Percentiles rank a stretch among this genome's conserved stretches.
Evolutionary conservation across 2,113 vertebrate species (phyloP).

Genomic region (Oryzias celebensis): DNA sequence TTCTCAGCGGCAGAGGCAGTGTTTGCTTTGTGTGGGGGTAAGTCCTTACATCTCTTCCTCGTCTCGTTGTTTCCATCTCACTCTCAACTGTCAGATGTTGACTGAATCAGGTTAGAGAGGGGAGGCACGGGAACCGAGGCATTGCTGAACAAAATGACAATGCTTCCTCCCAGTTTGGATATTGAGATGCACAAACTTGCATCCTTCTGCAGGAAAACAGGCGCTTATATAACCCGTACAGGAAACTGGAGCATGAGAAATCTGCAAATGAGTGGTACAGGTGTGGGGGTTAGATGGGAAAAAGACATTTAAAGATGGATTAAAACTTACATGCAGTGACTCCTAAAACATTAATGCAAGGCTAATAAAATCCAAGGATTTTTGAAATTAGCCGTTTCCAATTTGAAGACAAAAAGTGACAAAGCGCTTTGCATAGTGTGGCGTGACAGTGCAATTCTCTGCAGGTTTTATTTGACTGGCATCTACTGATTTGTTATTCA

Average conservation of each 20-base stretch:
- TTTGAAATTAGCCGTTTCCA: slow-evolving; percentile 10
- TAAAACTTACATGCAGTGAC: slow-evolving; percentile 4
- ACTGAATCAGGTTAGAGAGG: slow-evolving; percentile 81
- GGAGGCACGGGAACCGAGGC: slow-evolving; percentile 60
- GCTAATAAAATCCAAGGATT: background rate
- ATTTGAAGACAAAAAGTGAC: slow-evolving; percentile 30
- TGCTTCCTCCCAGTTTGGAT: slow-evolving; percentile 51
- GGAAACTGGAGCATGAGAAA: background rate
- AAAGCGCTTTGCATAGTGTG: slow-evolving; percentile 11
- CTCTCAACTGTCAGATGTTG: slow-evolving; percentile 75
- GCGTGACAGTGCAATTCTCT: background rate
- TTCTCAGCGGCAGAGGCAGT: slow-evolving; percentile 42
- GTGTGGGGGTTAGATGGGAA: slow-evolving; percentile 21
- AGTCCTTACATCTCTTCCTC: slow-evolving; percentile 52
- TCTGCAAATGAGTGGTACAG: slow-evolving; percentile 14
- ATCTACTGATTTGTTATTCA: slow-evolving; percentile 58
- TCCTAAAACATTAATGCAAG: slow-evolving; percentile 16
- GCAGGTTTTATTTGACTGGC: slow-evolving; percentile 41
- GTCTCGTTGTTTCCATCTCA: slow-evolving; percentile 60
- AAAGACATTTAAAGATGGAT: slow-evolving; percentile 14
- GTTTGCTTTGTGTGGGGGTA: slow-evolving; percentile 65
- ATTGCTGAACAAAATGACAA: slow-evolving; percentile 71
- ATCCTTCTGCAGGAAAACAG: slow-evolving; percentile 39
- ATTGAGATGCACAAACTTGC: slow-evolving; percentile 55
- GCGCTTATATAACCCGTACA: slow-evolving; percentile 60